A percentile compares a stretch with the other conserved stretches of the same genome.
Conservation (phyloP, 2,113 vertebrate genomes). For the Psittacus erithacus region DNA sequence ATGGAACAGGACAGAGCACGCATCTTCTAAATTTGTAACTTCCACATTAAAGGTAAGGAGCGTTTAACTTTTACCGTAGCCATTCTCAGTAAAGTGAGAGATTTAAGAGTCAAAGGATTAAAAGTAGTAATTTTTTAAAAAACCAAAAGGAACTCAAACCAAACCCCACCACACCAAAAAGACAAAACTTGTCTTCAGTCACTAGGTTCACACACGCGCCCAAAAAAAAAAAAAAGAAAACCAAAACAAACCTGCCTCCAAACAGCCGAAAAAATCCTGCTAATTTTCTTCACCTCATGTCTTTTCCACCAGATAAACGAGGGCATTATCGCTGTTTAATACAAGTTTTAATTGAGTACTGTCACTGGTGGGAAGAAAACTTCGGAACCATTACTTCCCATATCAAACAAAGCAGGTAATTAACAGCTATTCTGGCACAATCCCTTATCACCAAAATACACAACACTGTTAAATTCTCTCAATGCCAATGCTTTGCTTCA, state of each 20-base stretch:
- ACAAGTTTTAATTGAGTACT: conserved; percentile 72
- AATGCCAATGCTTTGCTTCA: conserved; percentile 59
- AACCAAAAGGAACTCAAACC: neutral
- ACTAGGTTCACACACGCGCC: neutral
- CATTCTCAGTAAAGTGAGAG: neutral
- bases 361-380: conserved; percentile 65
- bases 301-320: conserved; percentile 51
- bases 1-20: neutral
- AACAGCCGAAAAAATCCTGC: conserved; percentile 27
- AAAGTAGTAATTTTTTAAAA: neutral
- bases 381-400: conserved; percentile 66
- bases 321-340: conserved; percentile 67
- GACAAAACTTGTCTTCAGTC: neutral
- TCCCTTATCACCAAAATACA: conserved; percentile 79
- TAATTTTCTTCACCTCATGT: conserved; percentile 61
- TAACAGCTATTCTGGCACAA: conserved; percentile 76
- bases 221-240: neutral
- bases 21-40: neutral
- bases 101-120: neutral
- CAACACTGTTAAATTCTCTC: conserved; percentile 72
- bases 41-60: neutral
- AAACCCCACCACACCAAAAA: neutral
- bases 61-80: neutral
- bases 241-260: neutral
- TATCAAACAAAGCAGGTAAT: conserved; percentile 82